Evolutionary conservation across 2,888 invertebrate species (phyloP).

Genomic region (Acanthosepion lycidas): DNA sequence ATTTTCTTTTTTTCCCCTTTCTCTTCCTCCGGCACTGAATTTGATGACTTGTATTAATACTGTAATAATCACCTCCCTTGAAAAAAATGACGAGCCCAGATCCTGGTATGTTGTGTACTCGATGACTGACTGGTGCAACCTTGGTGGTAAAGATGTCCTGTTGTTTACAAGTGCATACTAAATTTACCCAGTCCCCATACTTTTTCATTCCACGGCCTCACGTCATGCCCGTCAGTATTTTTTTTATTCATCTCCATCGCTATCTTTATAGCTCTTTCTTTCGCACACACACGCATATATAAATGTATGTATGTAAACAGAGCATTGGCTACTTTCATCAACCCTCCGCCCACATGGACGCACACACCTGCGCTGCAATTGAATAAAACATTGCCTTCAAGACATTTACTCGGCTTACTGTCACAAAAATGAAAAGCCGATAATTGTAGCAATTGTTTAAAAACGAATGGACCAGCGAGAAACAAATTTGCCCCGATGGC

Average conservation of each 20-base stretch:
- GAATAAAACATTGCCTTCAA: neutral
- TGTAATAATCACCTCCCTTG: neutral
- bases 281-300: neutral
- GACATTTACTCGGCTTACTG: neutral
- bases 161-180: constrained; percentile 16
- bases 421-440: neutral
- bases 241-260: too few relatives aligned
- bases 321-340: neutral
- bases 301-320: neutral
- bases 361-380: neutral
- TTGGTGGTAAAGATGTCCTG: neutral
- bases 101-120: neutral
- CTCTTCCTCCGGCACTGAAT: neutral
- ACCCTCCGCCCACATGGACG: neutral
- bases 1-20: too few relatives aligned
- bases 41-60: too few relatives aligned
- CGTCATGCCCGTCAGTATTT: too few relatives aligned
- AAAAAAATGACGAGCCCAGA: neutral
- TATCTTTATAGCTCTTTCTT: too few relatives aligned
- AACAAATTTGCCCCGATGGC: neutral
- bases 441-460: constrained; percentile 8
- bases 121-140: constrained; percentile 7
- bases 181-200: neutral
- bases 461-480: neutral
- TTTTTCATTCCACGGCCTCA: neutral